These are phyloP conservation scores for Celastrina argiolus DNA, from an alignment of 2,888 invertebrate species.

Conservation along the genomic window DNA sequence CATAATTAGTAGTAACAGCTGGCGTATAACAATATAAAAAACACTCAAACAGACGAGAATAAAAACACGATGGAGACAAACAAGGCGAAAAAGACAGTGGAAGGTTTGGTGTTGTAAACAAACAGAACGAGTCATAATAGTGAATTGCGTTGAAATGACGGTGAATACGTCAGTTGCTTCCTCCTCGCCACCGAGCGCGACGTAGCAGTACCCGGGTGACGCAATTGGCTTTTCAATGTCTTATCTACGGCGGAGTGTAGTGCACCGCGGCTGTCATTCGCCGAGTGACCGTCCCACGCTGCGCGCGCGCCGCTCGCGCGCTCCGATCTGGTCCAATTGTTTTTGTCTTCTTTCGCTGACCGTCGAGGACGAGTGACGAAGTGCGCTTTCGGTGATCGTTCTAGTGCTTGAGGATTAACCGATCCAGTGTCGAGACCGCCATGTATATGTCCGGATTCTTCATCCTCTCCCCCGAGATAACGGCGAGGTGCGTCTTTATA, in stretches of 20 bases:
- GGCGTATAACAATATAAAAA: not conserved
- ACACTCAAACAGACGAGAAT: not conserved
- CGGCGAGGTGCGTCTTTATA: constrained; percentile 65
- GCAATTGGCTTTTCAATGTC: constrained; percentile 78
- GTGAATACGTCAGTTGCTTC: constrained; percentile 69
- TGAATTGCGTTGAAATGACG: constrained; percentile 65
- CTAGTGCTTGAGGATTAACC: constrained; percentile 53
- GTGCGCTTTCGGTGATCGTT: constrained; percentile 67
- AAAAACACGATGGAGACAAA: not conserved
- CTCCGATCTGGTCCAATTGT: constrained; percentile 62
- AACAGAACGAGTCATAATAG: constrained; percentile 57
- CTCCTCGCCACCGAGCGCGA: constrained; percentile 54
- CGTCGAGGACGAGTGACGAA: constrained; percentile 71
- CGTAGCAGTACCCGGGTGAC: constrained; percentile 71
- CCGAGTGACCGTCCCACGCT: constrained; percentile 65
- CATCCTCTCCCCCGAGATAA: constrained; percentile 66
- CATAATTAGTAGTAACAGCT: not conserved
- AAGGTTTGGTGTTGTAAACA: constrained; percentile 52
- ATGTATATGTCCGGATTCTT: constrained; percentile 74
- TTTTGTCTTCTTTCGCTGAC: constrained; percentile 58
- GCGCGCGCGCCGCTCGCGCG: constrained; percentile 71
- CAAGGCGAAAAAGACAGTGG: constrained; percentile 26
- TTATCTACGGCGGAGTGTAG: constrained; percentile 72
- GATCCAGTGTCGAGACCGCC: constrained; percentile 48
- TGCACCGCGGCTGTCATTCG: constrained; percentile 58